Evolutionary conservation across 2,113 vertebrate species (phyloP).

Genomic region (Pseudopodoces humilis): DNA sequence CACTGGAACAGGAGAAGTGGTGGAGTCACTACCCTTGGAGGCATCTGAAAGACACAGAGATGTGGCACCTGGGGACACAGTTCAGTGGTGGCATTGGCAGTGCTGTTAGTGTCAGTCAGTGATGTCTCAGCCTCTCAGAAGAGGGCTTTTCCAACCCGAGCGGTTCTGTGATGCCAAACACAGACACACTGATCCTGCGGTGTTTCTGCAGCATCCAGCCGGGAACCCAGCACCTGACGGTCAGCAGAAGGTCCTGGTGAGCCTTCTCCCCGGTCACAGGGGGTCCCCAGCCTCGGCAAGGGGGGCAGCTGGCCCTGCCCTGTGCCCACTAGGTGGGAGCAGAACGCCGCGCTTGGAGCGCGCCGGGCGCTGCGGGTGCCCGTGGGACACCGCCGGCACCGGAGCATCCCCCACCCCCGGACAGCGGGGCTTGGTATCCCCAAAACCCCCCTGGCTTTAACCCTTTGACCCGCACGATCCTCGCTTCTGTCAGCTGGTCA

Average conservation of each 20-base stretch:
- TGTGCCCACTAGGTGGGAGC: constrained; percentile 56
- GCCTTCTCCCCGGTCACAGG: accelerated
- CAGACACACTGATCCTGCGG: not conserved
- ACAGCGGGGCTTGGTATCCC: accelerated
- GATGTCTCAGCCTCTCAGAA: no score
- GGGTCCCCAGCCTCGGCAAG: not conserved
- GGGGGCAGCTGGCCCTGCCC: not conserved
- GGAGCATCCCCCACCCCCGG: accelerated
- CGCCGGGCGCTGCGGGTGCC: not conserved
- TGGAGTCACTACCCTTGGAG: not conserved
- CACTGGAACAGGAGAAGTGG: not conserved
- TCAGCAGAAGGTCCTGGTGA: not conserved
- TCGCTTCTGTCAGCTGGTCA: not conserved
- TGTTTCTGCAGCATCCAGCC: not conserved
- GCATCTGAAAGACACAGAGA: not conserved
- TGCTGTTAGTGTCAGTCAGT: no score
- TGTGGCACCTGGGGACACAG: no score
- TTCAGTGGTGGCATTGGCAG: not conserved
- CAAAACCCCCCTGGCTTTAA: not conserved
- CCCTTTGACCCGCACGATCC: not conserved
- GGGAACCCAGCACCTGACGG: not conserved
- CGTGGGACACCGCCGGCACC: not conserved
- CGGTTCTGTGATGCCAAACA: not conserved
- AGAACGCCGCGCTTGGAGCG: not conserved
- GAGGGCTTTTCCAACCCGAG: not conserved